These are phyloP conservation scores for Pangasius larnaudii DNA, from an alignment of 2,797 vertebrate genomes.

Conservation along the genomic window DNA sequence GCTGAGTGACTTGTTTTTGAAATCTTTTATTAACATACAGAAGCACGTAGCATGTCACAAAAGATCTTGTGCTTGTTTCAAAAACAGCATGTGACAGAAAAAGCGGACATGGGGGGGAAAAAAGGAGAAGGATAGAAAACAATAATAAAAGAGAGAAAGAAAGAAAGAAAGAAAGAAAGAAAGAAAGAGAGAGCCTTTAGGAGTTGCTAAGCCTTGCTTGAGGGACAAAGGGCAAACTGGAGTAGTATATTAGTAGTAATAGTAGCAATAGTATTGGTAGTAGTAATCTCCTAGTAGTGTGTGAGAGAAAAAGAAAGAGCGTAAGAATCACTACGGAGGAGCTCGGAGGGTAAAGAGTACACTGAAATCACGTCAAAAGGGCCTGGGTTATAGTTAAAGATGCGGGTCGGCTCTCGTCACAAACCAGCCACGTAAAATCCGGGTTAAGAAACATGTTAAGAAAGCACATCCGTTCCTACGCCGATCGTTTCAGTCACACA, in stretches of 20 bases:
- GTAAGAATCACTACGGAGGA: slow-evolving; percentile 61
- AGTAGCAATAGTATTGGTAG: slow-evolving; percentile 53
- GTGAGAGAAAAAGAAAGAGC: slow-evolving; percentile 51
- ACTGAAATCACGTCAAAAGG: slow-evolving; percentile 59
- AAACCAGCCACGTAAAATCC: neutral
- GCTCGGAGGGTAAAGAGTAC: slow-evolving; percentile 57
- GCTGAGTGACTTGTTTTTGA: slow-evolving; percentile 69
- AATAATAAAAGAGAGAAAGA: slow-evolving; percentile 13
- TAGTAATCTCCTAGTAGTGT: slow-evolving; percentile 61
- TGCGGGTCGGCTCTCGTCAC: slow-evolving; percentile 52
- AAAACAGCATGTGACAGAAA: slow-evolving; percentile 73
- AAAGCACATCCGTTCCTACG: slow-evolving; percentile 11
- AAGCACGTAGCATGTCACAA: slow-evolving; percentile 86
- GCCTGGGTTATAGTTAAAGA: slow-evolving; percentile 67
- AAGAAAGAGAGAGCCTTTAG: slow-evolving; percentile 55
- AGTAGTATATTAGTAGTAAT: slow-evolving; percentile 57
- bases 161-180: slow-evolving; percentile 45
- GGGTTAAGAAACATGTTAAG: slow-evolving; percentile 29
- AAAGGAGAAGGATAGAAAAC: neutral
- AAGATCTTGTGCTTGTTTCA: slow-evolving; percentile 87
- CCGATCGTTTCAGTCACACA: slow-evolving; percentile 13
- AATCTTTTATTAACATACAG: slow-evolving; percentile 91
- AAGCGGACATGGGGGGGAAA: slow-evolving; percentile 59
- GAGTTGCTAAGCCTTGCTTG: slow-evolving; percentile 75
- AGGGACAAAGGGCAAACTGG: slow-evolving; percentile 54